A percentile compares a stretch with the other conserved stretches of the same genome.
Evolutionary conservation across 2,113 vertebrate genomes (phyloP).

Genomic region (Cynopterus brachyotis): DNA sequence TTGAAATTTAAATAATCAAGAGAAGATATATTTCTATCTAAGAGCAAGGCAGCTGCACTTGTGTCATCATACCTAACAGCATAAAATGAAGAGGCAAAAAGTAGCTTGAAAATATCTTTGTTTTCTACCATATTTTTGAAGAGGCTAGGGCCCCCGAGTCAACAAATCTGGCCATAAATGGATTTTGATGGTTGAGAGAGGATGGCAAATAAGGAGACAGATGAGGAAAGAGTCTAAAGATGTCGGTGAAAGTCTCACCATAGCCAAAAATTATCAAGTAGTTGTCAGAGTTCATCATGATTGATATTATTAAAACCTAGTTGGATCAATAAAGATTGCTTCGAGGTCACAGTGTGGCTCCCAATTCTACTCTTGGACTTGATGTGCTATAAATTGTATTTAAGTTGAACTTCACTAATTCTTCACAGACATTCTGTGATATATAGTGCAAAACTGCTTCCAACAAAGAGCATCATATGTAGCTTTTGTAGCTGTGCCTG

Average conservation of each 20-base stretch:
- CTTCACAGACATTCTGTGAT: not conserved
- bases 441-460: not conserved
- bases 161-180: constrained; percentile 13
- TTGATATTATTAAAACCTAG: constrained; percentile 53
- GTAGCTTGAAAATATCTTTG: not conserved
- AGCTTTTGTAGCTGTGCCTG: not conserved
- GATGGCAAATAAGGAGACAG: constrained; percentile 41
- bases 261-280: constrained; percentile 36
- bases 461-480: not conserved
- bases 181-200: not conserved
- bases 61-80: not conserved
- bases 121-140: constrained; percentile 14
- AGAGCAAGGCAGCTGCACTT: not conserved
- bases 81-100: not conserved
- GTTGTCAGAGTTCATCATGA: constrained; percentile 24
- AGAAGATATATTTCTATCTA: not conserved
- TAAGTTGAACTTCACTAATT: constrained; percentile 50
- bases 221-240: constrained; percentile 39
- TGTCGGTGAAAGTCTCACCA: constrained; percentile 26
- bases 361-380: constrained; percentile 13
- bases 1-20: not conserved
- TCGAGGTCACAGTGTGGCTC: constrained; percentile 34
- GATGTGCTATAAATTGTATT: not conserved
- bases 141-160: not conserved
- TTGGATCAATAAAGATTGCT: constrained; percentile 62